These are phyloP conservation scores for Stenodema calcarata DNA, from an alignment of 2,888 invertebrate species.

Conservation along the genomic window DNA sequence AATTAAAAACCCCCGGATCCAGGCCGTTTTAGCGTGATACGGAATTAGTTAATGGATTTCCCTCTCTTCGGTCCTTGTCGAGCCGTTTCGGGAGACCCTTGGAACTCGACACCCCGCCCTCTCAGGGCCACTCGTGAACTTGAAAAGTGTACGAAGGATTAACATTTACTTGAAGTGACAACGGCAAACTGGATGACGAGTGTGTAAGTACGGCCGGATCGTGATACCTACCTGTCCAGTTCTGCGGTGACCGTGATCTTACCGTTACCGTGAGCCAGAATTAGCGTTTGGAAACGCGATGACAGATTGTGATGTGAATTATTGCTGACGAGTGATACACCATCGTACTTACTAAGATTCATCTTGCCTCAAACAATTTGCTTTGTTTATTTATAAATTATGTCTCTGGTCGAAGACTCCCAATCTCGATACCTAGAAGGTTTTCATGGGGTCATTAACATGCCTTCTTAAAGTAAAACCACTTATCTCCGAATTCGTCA, in stretches of 20 bases:
- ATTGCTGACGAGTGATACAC: too few relatives aligned
- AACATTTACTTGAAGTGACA: neutral
- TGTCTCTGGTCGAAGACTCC: too few relatives aligned
- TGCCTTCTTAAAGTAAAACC: too few relatives aligned
- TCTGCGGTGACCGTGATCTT: neutral
- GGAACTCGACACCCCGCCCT: neutral
- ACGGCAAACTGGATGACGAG: neutral
- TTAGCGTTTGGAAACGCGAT: too few relatives aligned
- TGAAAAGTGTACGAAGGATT: slow-evolving; percentile 34
- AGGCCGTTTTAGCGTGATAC: slow-evolving; percentile 39
- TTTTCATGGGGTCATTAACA: too few relatives aligned
- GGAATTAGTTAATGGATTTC: slow-evolving; percentile 51
- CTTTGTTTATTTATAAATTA: too few relatives aligned
- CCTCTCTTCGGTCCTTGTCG: neutral
- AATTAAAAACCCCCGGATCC: slow-evolving; percentile 43
- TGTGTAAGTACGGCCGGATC: neutral
- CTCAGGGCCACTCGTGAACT: neutral
- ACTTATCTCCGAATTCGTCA: too few relatives aligned
- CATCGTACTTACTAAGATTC: too few relatives aligned
- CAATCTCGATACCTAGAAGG: too few relatives aligned
- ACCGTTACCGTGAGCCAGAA: too few relatives aligned
- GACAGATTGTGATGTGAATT: too few relatives aligned
- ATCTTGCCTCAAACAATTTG: too few relatives aligned
- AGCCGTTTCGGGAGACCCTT: neutral
- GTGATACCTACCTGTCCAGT: neutral